A percentile compares a stretch with the other conserved stretches of the same genome.
Evolutionary conservation across 2,113 vertebrate genomes (phyloP).

Genomic region (Clarias batrachus): DNA sequence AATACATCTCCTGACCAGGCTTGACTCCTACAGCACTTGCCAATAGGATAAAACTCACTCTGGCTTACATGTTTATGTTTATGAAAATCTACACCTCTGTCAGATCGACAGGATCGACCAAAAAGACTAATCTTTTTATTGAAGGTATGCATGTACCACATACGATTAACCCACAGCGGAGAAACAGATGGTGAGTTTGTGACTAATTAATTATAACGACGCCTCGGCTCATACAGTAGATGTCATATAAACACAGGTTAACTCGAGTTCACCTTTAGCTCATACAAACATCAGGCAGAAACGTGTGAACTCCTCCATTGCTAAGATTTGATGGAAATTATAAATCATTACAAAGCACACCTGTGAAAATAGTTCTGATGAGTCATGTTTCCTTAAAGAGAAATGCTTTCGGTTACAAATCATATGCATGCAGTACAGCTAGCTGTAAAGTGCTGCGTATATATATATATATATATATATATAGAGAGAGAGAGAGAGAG

Average conservation of each 20-base stretch:
- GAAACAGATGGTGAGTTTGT: not conserved
- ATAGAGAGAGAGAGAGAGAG: not conserved
- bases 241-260: not conserved
- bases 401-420: not conserved
- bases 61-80: no score
- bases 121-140: not conserved
- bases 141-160: not conserved
- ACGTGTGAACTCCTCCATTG: not conserved
- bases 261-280: not conserved
- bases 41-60: not conserved
- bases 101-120: not conserved
- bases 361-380: not conserved
- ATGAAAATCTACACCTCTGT: not conserved
- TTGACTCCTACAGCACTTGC: not conserved
- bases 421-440: not conserved
- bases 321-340: constrained; percentile 7
- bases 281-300: not conserved
- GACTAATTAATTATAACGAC: not conserved
- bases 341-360: constrained; percentile 18
- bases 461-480: no score
- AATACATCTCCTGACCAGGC: not conserved
- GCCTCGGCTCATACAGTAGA: no score
- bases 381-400: constrained; percentile 19
- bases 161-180: not conserved
- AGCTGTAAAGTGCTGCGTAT: not conserved